Evolutionary conservation across 92 coral and sea anemone species (phyloP), one percentile per base, ranked within the genome.

Genomic region (Porites cylindrica): DNA sequence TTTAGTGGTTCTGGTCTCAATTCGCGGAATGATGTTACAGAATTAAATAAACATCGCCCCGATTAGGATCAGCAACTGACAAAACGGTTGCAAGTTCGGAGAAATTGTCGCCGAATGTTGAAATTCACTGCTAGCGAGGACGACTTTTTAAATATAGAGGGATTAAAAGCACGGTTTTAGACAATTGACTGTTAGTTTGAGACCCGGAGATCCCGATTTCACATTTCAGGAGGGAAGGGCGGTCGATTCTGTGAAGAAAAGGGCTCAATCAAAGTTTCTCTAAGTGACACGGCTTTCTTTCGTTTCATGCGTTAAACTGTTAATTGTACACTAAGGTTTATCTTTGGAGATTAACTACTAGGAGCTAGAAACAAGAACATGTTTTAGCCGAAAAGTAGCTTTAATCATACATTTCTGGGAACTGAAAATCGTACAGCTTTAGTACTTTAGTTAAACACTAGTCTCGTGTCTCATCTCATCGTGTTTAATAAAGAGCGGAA

Each of bases 171-270:
- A 76, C 62, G 80, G 88, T 47, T 83, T 89, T 78, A 85, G 89
- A 56, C 85, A 73, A 26, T 88, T 88, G 92, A 59, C 92, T 12
- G 88, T 80, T 7, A 88, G 76, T 76, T 66, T 88, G 62, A 73
- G 87, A 66, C 32, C 32, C 32, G 32, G 32, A 29, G 86, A 88
- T 80, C 64, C 86, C 61, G 61, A 67, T 20, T 85, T 29, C 32
- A 2, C 32, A 72, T 78, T 88, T 72, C 92, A 76, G 66, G 75
- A 61, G 6, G 88, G 88, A 11, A 72, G 88, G 60, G 24, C 51
- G 63, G 85, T 86, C 14, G 85, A 79, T 54, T 53, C 79, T 69
- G 6, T 69, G 51, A 69, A 32, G 74, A 69, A 32, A 14, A 18
- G 70, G 51, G 17, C 74, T 10, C 1, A 65, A 65, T 23, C 20